Conservation (phyloP, 2,113 vertebrate genomes). For the Peromyscus polionotus region DNA sequence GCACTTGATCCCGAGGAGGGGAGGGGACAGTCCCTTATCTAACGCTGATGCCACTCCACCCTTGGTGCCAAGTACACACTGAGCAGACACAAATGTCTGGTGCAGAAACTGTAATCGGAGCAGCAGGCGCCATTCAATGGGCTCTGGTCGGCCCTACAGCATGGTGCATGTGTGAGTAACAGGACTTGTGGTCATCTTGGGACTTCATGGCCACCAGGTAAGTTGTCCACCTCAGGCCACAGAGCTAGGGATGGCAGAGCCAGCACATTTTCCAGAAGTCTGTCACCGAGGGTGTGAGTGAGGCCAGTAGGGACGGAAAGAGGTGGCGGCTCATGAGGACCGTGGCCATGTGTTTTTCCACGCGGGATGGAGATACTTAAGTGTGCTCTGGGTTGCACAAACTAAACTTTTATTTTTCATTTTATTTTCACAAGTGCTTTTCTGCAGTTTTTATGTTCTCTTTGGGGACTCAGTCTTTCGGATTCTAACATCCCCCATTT, state of each 20-base stretch:
- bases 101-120: background rate
- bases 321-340: background rate
- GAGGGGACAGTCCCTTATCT: conserved; percentile 44
- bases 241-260: background rate
- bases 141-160: background rate
- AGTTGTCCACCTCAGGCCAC: background rate
- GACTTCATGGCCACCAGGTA: background rate
- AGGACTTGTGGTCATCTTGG: conserved; percentile 26
- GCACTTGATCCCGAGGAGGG: background rate
- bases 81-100: background rate
- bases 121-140: background rate
- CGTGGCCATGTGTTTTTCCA: background rate
- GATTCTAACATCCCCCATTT: background rate
- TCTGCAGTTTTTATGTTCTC: background rate
- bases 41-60: background rate
- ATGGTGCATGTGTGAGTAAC: background rate
- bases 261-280: background rate
- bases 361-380: background rate
- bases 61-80: background rate
- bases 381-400: background rate
- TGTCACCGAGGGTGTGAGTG: background rate
- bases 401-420: background rate
- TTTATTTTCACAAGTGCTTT: conserved; percentile 19
- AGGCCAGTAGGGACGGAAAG: background rate
- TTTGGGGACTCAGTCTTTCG: background rate